A percentile compares a stretch with the other conserved stretches of the same genome.
Conservation (phyloP, 2,797 vertebrate genomes). For the Lepilemur ruficaudatus region DNA sequence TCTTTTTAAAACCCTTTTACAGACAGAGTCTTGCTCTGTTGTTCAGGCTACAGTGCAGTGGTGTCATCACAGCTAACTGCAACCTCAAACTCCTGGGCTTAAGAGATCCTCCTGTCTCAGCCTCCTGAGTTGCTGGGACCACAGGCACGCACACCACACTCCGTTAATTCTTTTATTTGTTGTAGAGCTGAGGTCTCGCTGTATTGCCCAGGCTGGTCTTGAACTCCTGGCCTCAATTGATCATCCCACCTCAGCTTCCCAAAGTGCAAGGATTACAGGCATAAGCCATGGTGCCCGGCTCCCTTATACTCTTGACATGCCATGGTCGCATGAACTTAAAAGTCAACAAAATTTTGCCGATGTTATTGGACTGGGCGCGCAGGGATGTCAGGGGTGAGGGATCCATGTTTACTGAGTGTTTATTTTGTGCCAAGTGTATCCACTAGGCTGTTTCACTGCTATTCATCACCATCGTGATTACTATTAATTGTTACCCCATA, state of each 20-base stretch:
- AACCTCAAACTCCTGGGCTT: background rate
- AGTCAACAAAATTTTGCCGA: background rate
- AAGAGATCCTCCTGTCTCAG: background rate
- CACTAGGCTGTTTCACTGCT: background rate
- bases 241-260: background rate
- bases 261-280: background rate
- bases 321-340: background rate
- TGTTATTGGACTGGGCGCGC: background rate
- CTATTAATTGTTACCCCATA: background rate
- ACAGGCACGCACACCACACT: background rate
- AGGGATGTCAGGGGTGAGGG: background rate
- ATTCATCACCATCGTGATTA: rapidly evolving
- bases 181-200: background rate
- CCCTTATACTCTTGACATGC: background rate
- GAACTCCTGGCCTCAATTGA: background rate
- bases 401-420: background rate
- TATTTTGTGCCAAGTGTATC: background rate
- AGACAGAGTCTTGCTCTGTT: too few relatives aligned
- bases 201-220: background rate
- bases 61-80: too few relatives aligned
- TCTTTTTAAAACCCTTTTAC: background rate
- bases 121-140: background rate
- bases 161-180: background rate
- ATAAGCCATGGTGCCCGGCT: background rate
- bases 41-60: too few relatives aligned